phyloP scores from a whole-genome alignment of 37 sponge, comb jelly and placozoan genomes.

The Haliclona indistincta region DNA sequence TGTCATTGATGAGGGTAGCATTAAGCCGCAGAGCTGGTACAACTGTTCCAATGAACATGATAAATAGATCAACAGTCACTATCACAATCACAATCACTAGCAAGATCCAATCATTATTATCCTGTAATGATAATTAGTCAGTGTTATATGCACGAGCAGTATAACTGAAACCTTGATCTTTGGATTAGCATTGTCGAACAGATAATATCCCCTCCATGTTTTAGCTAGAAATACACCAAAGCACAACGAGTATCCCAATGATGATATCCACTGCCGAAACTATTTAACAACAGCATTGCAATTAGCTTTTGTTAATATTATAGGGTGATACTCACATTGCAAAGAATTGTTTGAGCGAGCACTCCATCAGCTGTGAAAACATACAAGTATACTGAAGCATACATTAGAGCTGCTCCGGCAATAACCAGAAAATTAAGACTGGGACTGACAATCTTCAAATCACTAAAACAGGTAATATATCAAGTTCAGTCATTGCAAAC shows the following conservation, averaged over 20 bases:
- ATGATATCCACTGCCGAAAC: neutral
- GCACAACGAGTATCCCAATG: neutral
- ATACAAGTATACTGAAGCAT: constrained; percentile 3
- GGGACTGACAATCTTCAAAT: constrained; percentile 15
- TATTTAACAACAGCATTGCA: neutral
- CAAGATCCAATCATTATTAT: neutral
- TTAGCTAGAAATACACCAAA: neutral
- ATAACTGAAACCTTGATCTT: no score
- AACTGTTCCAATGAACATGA: neutral
- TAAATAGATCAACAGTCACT: neutral
- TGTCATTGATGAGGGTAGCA: neutral
- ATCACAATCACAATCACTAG: neutral
- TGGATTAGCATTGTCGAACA: no score
- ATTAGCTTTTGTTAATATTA: neutral
- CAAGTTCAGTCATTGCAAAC: no score
- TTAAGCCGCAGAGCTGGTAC: neutral
- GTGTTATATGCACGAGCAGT: neutral
- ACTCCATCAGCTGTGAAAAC: neutral
- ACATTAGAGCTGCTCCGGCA: constrained; percentile 1
- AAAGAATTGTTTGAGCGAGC: neutral
- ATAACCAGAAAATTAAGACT: constrained; percentile 12
- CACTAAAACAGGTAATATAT: neutral
- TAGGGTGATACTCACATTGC: constrained; percentile 11
- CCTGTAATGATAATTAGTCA: neutral
- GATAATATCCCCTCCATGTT: neutral